Evolutionary conservation across 1,140 invertebrate species (phyloP), one percentile per base, ranked within the genome.

Genomic region (Ooceraea biroi): DNA sequence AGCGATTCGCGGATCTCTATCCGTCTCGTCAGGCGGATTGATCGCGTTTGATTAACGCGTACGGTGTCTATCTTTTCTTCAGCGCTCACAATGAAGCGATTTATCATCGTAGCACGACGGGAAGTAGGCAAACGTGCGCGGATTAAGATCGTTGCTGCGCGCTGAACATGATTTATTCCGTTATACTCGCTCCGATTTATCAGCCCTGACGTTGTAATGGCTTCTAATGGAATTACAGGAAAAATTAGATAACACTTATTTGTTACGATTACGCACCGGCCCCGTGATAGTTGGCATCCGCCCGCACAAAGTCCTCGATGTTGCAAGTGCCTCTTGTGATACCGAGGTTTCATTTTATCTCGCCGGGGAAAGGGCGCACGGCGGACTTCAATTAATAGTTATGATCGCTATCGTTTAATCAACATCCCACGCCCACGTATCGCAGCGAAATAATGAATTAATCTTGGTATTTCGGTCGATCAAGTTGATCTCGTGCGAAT

Each of bases 141-240:
- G 50, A 82, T 86, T 86, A 87, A 87, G 84, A 87, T 86, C 84
- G 57, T 83, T 78, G 78, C 60, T 74, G 55, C 61, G 19, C 8
- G 50, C 72, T 27, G 36, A 25, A 73, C 44, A 71, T 87, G 85
- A 87, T 87, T 86, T 87, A 87, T 87, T 60, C 52, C 82, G 71
- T 66, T 41, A 36, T 27, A 52, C 57, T 36, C 44, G 72, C 14
- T 66, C 50, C 78, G 57, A 86, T 87, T 86, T 86, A 86, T 77
- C 85, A 57, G 46, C 3, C 17, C 55, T 41, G 71, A 52, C 63
- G 65, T 66, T 66, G 36, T 86, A 85, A 86, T 82, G 19, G 58
- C 50, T 41, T 55, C 48, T 77, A 77, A 77, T 77, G 61, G 30
- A 77, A 77, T 77, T 66, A 44, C 60, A 41, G 19, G 52, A 77